Conservation (phyloP, 1,140 invertebrate genomes). For the Trichomalopsis sarcophagae region DNA sequence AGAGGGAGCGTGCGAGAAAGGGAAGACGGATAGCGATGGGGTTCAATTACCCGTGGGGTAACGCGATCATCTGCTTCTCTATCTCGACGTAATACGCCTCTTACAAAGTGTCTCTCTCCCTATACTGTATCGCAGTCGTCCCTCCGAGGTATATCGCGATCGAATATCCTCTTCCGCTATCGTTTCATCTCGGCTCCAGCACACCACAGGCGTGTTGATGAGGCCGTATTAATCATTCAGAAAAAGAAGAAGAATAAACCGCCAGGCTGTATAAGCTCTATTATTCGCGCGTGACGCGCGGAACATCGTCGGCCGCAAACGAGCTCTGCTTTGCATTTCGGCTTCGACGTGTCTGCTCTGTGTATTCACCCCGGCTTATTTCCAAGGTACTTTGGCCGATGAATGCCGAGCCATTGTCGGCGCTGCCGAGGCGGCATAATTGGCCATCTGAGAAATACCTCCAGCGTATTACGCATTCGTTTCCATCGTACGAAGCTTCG, state of each 20-base stretch:
- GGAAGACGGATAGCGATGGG: conserved; percentile 50
- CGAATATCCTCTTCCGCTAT: neutral
- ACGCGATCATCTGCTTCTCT: conserved; percentile 61
- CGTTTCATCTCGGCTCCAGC: neutral
- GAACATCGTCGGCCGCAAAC: neutral
- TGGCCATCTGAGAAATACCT: neutral
- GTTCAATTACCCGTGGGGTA: conserved; percentile 67
- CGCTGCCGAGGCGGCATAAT: neutral
- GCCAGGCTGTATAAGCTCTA: neutral
- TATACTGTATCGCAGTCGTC: neutral
- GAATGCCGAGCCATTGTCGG: neutral
- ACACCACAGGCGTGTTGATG: neutral
- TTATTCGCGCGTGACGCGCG: neutral
- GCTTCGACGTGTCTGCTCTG: neutral
- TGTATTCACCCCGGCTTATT: neutral
- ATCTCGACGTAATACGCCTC: conserved; percentile 31
- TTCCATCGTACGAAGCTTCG: neutral
- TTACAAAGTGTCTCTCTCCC: conserved; percentile 13
- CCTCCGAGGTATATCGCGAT: neutral
- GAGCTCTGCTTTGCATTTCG: neutral
- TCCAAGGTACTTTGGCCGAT: neutral
- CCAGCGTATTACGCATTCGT: neutral
- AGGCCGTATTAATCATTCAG: too few species aligned
- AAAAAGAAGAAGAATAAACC: too few species aligned
- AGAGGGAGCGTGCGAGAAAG: neutral